Conservation (phyloP, 1,140 invertebrate genomes). For the Rhynchophorus ferrugineus region DNA sequence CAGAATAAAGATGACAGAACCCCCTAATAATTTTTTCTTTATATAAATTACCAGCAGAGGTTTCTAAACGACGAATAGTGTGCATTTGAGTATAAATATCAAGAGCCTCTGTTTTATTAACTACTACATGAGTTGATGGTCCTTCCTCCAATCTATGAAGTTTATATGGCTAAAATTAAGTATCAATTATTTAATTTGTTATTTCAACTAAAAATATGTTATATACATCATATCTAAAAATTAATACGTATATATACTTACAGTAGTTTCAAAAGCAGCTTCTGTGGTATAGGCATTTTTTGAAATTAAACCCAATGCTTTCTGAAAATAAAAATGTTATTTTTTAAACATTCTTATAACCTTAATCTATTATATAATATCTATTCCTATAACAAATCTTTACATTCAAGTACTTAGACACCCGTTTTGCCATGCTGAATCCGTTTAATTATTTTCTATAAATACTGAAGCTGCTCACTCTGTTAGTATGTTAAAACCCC, state of each 20-base stretch:
- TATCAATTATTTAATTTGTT: constrained; percentile 9
- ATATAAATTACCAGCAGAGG: constrained; percentile 72
- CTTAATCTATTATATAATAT: constrained; percentile 19
- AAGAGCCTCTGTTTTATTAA: constrained; percentile 81
- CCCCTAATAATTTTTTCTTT: constrained; percentile 38
- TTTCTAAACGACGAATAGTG: constrained; percentile 86
- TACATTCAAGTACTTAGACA: constrained; percentile 24
- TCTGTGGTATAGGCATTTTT: constrained; percentile 59
- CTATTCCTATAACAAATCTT: background rate
- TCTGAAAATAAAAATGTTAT: constrained; percentile 18
- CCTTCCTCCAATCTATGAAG: constrained; percentile 82
- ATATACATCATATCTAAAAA: too few relatives aligned
- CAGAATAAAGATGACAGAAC: constrained; percentile 39
- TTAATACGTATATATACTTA: too few relatives aligned
- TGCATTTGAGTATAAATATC: constrained; percentile 73
- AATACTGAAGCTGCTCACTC: constrained; percentile 9
- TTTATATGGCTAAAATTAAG: constrained; percentile 63
- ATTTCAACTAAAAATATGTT: background rate
- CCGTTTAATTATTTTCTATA: constrained; percentile 4
- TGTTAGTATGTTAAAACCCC: background rate
- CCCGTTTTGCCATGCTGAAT: constrained; percentile 25
- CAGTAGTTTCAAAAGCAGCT: constrained; percentile 66
- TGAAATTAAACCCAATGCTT: constrained; percentile 32
- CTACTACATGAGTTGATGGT: constrained; percentile 63
- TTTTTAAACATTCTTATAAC: constrained; percentile 1